A percentile compares a stretch with the other conserved stretches of the same genome.
These are phyloP conservation scores for Plutella xylostella DNA, from an alignment of 2,888 invertebrate genomes.

Conservation along the genomic window DNA sequence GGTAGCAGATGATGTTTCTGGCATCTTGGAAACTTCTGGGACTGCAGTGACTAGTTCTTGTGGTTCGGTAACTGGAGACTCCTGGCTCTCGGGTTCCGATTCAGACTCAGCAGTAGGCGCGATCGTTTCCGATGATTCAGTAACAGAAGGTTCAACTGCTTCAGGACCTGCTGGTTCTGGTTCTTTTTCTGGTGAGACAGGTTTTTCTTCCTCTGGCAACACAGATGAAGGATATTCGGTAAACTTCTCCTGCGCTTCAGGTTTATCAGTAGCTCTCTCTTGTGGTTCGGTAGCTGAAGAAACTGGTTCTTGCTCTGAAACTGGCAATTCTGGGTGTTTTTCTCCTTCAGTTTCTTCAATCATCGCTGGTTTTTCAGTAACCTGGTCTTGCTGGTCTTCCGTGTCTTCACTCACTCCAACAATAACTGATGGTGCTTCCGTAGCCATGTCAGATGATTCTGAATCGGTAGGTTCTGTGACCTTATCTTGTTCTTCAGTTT, in stretches of 20 bases:
- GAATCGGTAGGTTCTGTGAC: too few species aligned
- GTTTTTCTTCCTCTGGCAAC: constrained; percentile 10
- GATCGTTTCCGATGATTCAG: constrained; percentile 5
- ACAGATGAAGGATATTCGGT: too few species aligned
- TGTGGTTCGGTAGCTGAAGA: constrained; percentile 5
- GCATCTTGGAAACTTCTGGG: constrained; percentile 16
- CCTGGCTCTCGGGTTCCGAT: constrained; percentile 4
- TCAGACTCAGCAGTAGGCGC: constrained; percentile 4
- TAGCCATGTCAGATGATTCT: too few species aligned
- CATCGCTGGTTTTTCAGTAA: too few species aligned
- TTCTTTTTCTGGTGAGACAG: constrained; percentile 10
- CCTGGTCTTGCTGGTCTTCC: too few species aligned
- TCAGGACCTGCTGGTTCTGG: constrained; percentile 6
- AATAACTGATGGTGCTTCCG: too few species aligned
- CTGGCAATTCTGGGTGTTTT: too few species aligned
- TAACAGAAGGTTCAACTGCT: constrained; percentile 11
- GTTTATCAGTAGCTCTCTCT: constrained; percentile 11
- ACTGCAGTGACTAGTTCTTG: constrained; percentile 13
- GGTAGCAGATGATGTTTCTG: constrained; percentile 12
- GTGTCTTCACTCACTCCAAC: too few species aligned
- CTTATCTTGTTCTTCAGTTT: constrained; percentile 7
- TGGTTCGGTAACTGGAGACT: constrained; percentile 12
- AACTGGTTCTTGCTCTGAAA: too few species aligned
- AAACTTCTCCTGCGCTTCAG: constrained; percentile 1
- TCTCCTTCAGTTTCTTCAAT: too few species aligned